These are phyloP conservation scores for Herminia tarsipennalis DNA, from an alignment of 2,888 invertebrate species.

Conservation along the genomic window DNA sequence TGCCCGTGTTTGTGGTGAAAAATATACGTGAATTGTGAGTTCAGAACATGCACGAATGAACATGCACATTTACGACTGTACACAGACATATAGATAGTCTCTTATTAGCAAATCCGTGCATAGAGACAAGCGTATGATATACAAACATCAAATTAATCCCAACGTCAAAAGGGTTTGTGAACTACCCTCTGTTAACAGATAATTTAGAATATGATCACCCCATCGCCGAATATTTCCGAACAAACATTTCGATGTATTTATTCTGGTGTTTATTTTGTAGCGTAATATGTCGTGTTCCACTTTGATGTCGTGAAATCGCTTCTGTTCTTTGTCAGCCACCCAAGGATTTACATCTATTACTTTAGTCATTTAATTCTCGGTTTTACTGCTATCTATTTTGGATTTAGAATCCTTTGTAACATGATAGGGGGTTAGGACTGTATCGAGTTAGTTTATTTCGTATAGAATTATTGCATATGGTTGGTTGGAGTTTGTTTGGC, in stretches of 20 bases:
- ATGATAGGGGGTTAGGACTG: constrained; percentile 66
- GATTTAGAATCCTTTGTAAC: constrained; percentile 76
- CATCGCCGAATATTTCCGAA: constrained; percentile 78
- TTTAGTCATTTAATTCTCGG: constrained; percentile 73
- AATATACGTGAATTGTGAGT: constrained; percentile 8
- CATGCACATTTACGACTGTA: constrained; percentile 8
- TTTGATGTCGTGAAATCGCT: constrained; percentile 86
- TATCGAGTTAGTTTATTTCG: constrained; percentile 55
- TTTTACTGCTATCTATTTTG: constrained; percentile 79
- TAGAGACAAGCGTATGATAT: constrained; percentile 57
- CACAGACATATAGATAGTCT: constrained; percentile 29
- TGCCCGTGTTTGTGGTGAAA: constrained; percentile 32
- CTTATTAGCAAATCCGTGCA: constrained; percentile 72
- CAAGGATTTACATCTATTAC: constrained; percentile 80
- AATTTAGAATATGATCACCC: constrained; percentile 83
- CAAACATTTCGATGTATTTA: constrained; percentile 84
- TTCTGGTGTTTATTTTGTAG: constrained; percentile 84
- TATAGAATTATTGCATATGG: constrained; percentile 84
- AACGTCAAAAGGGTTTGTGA: constrained; percentile 73
- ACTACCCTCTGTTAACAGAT: constrained; percentile 79
- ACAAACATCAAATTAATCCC: constrained; percentile 79
- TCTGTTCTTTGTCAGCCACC: constrained; percentile 82
- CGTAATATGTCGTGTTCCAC: constrained; percentile 85
- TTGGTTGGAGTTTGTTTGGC: constrained; percentile 84
- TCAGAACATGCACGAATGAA: constrained; percentile 5